Conservation (phyloP, 2,113 vertebrate genomes). For the Sander vitreus region DNA sequence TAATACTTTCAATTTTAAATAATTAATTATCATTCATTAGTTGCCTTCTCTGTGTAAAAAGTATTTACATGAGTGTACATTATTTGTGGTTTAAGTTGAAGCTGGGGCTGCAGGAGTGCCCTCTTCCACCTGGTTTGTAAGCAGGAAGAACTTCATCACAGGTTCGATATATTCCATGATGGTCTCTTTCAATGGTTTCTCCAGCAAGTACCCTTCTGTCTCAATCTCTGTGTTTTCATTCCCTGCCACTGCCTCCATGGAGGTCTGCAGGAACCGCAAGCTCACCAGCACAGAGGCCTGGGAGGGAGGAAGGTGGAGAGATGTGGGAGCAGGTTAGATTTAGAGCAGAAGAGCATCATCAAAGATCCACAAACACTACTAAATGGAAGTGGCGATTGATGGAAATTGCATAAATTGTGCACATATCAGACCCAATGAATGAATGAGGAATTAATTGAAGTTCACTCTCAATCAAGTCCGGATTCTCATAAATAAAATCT, state of each 20-base stretch:
- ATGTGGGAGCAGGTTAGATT: neutral
- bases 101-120: conserved; percentile 40
- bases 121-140: conserved; percentile 82
- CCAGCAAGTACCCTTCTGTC: conserved; percentile 89
- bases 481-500: neutral
- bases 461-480: neutral
- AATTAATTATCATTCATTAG: conserved; percentile 10
- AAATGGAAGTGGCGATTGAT: neutral
- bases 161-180: conserved; percentile 76
- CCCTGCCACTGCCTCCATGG: conserved; percentile 87
- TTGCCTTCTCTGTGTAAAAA: conserved; percentile 41
- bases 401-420: neutral
- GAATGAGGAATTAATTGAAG: neutral
- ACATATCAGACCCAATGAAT: neutral
- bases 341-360: neutral
- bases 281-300: conserved; percentile 87
- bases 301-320: neutral
- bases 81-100: conserved; percentile 47
- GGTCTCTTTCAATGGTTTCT: conserved; percentile 86
- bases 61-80: conserved; percentile 62
- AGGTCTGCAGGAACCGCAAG: conserved; percentile 88
- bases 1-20: conserved; percentile 11
- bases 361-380: neutral
- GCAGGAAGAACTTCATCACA: conserved; percentile 76
- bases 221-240: conserved; percentile 86